Evolutionary conservation across 2,797 vertebrate genomes (phyloP), one percentile per base, ranked within the genome.

Genomic region (Philypnodon macrostomus): DNA sequence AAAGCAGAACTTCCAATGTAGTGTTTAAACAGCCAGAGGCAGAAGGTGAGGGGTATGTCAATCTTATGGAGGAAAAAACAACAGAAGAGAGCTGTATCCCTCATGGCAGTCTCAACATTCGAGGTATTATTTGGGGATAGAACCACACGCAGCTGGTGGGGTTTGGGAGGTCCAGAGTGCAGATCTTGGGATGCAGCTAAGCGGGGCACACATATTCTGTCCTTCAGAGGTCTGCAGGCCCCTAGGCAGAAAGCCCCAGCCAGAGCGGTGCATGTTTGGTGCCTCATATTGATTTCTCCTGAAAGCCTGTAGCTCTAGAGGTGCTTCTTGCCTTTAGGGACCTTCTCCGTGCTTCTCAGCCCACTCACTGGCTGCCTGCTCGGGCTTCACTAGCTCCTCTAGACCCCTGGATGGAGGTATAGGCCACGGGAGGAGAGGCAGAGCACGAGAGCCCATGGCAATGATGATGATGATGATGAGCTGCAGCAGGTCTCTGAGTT

Each of bases 211-310:
- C 36, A 69, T 79, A 79, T 78, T 67, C 68, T 66, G 80, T 85
- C 80, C 83, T 85, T 79, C 75, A 64, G 86, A 85, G 75, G 81
- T 87, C 81, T 76, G 67, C n/a, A n/a, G 74, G 78, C 81, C 83
- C 80, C 48, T 30, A 76, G 85, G 86, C 85, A 78, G 78, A 79
- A 81, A 85, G 75, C 78, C 83, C 79, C 76, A 83, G 70, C 80
- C 71, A 74, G 67, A 77, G 73, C 67, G 41, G 70, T 41, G 73
- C 62, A 62, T 71, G 52, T 50, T 81, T 70, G 80, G 70, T 84
- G 77, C 70, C 83, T 77, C 14, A n/a, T 89, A 89, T 90, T 77
- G 87, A 90, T 90, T 88, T 87, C 71, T 83, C 78, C 72, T 69
- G 76, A 79, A 77, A 58, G 67, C 75, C 19, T 65, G 57, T 75